Percentiles rank a stretch among this genome's conserved stretches.
Evolutionary conservation across 2,113 vertebrate species (phyloP).

Genomic region (Ameiurus melas): DNA sequence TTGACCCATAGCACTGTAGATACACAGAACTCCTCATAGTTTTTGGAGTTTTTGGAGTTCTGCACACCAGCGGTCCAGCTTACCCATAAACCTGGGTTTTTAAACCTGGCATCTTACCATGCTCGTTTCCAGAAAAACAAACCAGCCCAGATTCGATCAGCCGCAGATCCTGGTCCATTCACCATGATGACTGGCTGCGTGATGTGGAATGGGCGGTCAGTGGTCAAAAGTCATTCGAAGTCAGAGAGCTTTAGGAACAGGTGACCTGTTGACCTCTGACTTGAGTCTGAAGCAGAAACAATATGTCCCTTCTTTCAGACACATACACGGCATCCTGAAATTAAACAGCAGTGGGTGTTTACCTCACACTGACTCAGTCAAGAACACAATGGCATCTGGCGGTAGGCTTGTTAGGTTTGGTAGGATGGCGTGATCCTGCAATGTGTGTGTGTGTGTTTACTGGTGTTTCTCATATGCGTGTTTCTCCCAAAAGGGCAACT

Average conservation of each 20-base stretch:
- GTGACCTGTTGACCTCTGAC: conserved; percentile 12
- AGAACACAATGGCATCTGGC: conserved; percentile 7
- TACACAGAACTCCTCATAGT: not conserved
- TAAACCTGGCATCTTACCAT: not conserved
- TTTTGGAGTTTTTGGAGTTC: not conserved
- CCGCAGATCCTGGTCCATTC: not conserved
- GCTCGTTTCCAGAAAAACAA: not conserved
- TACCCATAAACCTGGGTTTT: not conserved
- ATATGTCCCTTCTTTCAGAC: not conserved
- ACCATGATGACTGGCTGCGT: not conserved
- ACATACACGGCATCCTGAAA: not conserved
- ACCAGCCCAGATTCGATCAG: not conserved
- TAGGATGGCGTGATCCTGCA: conserved; percentile 15
- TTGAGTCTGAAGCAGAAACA: not conserved
- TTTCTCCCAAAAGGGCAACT: not conserved
- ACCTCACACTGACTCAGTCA: conserved; percentile 23
- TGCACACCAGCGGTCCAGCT: not conserved
- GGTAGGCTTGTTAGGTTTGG: conserved; percentile 20
- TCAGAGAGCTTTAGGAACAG: not conserved
- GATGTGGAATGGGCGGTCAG: conserved; percentile 2
- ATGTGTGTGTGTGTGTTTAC: conserved; percentile 22
- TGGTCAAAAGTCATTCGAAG: conserved; percentile 23
- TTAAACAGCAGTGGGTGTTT: not conserved
- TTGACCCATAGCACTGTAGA: not conserved
- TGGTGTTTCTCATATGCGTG: not conserved